phyloP scores from a whole-genome alignment of 2,113 vertebrate species.

The Rhinopomastus cyanomelas region DNA sequence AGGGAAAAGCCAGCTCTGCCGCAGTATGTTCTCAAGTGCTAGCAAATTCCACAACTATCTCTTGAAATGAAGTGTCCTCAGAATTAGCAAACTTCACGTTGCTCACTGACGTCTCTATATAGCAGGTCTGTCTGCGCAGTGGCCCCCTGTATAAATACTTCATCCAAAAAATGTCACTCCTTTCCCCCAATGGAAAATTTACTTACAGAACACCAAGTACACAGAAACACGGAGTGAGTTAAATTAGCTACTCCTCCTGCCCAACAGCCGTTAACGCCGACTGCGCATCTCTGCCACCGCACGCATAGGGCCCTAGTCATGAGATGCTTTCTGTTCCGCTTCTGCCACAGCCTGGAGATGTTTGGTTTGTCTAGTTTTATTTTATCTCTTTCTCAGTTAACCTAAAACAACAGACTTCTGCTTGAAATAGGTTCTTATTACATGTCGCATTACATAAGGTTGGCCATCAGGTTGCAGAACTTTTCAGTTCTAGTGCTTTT shows the following conservation, averaged over 20 bases:
- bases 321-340: neutral
- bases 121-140: neutral
- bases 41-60: neutral
- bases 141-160: neutral
- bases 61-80: neutral
- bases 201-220: neutral
- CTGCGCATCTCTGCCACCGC: neutral
- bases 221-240: neutral
- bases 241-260: neutral
- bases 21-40: neutral
- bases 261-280: neutral
- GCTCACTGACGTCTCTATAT: neutral
- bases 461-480: neutral
- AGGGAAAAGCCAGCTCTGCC: neutral
- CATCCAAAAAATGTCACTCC: neutral
- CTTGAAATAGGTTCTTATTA: neutral
- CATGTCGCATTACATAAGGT: neutral
- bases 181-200: neutral
- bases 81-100: neutral
- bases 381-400: neutral
- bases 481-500: neutral
- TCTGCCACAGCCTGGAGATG: neutral
- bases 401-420: neutral
- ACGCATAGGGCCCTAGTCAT: neutral
- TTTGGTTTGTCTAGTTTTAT: neutral